Evolutionary conservation across 2,797 vertebrate genomes (phyloP).

Genomic region (Rhynchonycteris naso): DNA sequence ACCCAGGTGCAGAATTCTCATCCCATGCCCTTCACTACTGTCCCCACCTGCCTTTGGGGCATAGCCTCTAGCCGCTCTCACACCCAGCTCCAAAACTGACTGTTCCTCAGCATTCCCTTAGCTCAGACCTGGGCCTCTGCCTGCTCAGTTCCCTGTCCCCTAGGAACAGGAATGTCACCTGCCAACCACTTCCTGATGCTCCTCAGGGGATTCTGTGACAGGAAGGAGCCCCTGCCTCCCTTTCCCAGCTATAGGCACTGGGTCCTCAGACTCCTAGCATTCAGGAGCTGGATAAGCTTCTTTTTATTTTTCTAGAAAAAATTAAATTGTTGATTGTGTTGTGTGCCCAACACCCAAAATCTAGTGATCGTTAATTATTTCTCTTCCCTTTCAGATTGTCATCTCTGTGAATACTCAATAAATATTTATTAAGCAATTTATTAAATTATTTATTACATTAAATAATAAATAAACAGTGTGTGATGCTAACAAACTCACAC

Average conservation of each 20-base stretch:
- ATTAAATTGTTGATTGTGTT: no score
- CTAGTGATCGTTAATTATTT: neutral
- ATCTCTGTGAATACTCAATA: neutral
- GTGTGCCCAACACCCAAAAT: no score
- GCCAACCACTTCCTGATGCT: neutral
- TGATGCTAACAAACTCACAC: neutral
- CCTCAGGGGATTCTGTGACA: neutral
- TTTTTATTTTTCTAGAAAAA: no score
- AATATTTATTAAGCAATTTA: neutral
- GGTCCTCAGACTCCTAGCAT: neutral
- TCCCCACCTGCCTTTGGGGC: neutral
- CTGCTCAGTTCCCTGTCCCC: neutral
- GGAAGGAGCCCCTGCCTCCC: neutral
- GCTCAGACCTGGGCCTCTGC: neutral
- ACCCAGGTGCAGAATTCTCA: neutral
- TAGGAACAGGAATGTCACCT: neutral
- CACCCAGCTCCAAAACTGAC: neutral
- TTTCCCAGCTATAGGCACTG: neutral
- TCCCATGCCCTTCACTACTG: neutral
- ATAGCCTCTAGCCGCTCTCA: neutral
- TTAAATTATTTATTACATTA: neutral
- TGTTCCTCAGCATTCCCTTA: neutral
- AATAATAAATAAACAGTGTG: neutral
- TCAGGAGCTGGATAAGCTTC: neutral
- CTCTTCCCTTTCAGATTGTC: neutral